Percentiles rank a stretch among this genome's conserved stretches.
These are phyloP conservation scores for Doris montereyensis DNA, from an alignment of 2,888 invertebrate species.

Conservation along the genomic window DNA sequence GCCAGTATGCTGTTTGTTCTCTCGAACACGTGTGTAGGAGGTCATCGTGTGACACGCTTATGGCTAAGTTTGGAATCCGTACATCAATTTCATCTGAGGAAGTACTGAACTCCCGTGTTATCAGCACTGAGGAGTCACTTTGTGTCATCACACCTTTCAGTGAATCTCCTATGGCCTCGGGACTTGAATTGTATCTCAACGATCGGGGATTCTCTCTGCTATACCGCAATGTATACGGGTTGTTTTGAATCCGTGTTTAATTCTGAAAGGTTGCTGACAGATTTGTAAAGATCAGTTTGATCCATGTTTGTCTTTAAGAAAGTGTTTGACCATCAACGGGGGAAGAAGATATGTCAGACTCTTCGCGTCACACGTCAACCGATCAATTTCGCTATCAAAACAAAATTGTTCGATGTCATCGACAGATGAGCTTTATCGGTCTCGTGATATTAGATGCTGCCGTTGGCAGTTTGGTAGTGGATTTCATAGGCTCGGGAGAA, in stretches of 20 bases:
- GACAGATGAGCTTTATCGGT: too few species aligned
- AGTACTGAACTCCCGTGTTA: constrained; percentile 24
- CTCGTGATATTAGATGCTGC: too few species aligned
- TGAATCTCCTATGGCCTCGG: constrained; percentile 17
- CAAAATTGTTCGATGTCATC: too few species aligned
- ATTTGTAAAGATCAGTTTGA: constrained; percentile 8
- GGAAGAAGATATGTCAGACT: too few species aligned
- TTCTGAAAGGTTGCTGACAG: constrained; percentile 13
- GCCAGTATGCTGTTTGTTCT: neutral
- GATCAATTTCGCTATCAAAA: too few species aligned
- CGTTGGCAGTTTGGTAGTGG: too few species aligned
- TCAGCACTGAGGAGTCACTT: too few species aligned
- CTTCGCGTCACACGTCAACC: too few species aligned
- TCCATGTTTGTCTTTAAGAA: too few species aligned
- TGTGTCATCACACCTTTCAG: too few species aligned
- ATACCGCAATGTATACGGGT: constrained; percentile 8
- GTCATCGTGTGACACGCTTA: constrained; percentile 35
- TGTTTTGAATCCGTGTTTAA: neutral
- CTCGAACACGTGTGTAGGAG: constrained; percentile 35
- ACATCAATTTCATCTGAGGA: constrained; percentile 32
- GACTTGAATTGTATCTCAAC: constrained; percentile 35
- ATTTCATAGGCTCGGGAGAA: too few species aligned
- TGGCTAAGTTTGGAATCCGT: constrained; percentile 10
- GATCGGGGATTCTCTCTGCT: constrained; percentile 31
- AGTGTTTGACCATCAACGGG: too few species aligned